phyloP scores from a whole-genome alignment of 1,140 invertebrate genomes.

The Drosophila auraria region DNA sequence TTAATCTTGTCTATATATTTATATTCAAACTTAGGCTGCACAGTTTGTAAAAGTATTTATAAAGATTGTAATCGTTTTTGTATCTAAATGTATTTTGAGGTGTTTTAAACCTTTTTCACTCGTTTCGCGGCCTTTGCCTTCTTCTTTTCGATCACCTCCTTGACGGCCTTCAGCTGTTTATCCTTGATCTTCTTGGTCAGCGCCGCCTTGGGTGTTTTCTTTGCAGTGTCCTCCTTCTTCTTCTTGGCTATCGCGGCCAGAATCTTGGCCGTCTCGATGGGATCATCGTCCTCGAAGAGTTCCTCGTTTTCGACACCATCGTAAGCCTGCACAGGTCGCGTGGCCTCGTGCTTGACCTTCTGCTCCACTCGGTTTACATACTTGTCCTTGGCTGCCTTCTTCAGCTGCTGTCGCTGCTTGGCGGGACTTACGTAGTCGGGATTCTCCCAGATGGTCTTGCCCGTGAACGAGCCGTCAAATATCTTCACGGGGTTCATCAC shows the following conservation, averaged over 20 bases:
- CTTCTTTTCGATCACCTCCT: conserved; percentile 71
- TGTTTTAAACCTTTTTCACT: conserved; percentile 60
- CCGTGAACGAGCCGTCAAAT: conserved; percentile 98
- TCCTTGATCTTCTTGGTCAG: conserved; percentile 76
- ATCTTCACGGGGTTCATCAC: conserved; percentile 96
- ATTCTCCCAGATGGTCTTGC: conserved; percentile 97
- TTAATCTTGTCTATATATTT: conserved; percentile 39
- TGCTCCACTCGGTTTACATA: conserved; percentile 92
- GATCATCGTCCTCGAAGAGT: conserved; percentile 86
- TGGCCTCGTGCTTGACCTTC: conserved; percentile 90
- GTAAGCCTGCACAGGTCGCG: conserved; percentile 90
- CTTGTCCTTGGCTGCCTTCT: conserved; percentile 90
- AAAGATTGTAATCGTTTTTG: conserved; percentile 63
- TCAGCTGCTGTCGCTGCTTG: conserved; percentile 90
- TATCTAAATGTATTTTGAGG: conserved; percentile 59
- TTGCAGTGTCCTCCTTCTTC: conserved; percentile 39
- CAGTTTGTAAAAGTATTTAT: conserved; percentile 51
- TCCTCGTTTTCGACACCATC: conserved; percentile 86
- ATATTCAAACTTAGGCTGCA: conserved; percentile 58
- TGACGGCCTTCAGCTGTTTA: conserved; percentile 73
- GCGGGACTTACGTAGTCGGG: conserved; percentile 96
- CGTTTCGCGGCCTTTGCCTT: conserved; percentile 63
- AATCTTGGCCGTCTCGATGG: conserved; percentile 84
- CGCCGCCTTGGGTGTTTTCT: conserved; percentile 62
- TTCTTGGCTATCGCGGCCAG: conserved; percentile 72